phyloP scores from a whole-genome alignment of 64 coral and sea anemone genomes.

The Actinia tenebrosa region DNA sequence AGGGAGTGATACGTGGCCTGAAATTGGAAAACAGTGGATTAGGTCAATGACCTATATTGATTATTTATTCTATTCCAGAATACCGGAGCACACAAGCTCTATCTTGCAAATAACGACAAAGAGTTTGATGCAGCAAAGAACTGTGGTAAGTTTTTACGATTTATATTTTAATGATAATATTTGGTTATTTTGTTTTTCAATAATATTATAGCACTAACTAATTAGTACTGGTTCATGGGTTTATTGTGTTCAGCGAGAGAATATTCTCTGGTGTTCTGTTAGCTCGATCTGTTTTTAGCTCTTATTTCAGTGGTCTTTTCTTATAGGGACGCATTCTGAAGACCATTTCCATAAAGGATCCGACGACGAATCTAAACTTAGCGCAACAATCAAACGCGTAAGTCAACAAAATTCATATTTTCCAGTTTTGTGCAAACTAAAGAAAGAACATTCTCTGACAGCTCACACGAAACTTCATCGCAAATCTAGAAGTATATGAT shows the following conservation, averaged over 20 bases:
- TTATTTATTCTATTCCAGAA: neutral
- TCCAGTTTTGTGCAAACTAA: too few relatives aligned
- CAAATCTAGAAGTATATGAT: too few relatives aligned
- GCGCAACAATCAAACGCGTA: neutral
- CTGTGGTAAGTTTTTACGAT: conserved; percentile 24
- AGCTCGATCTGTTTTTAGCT: too few relatives aligned
- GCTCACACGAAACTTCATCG: too few relatives aligned
- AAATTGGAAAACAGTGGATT: too few relatives aligned
- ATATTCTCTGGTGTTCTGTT: too few relatives aligned
- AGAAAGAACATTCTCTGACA: too few relatives aligned
- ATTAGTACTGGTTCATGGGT: too few relatives aligned
- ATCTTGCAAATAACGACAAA: conserved; percentile 33
- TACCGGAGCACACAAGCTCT: conserved; percentile 44
- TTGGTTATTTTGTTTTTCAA: neutral
- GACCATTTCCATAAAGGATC: neutral
- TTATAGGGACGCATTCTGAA: neutral
- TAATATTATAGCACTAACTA: neutral
- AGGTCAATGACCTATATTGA: neutral
- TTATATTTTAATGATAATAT: neutral
- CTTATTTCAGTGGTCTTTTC: neutral
- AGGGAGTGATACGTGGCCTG: too few relatives aligned
- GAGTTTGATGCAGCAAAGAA: conserved; percentile 15
- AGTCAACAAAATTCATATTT: neutral
- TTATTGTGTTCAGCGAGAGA: too few relatives aligned
- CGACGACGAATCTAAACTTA: neutral